A percentile compares a stretch with the other conserved stretches of the same genome.
Conservation (phyloP, 2,888 invertebrate genomes). For the Pterostichus niger region DNA sequence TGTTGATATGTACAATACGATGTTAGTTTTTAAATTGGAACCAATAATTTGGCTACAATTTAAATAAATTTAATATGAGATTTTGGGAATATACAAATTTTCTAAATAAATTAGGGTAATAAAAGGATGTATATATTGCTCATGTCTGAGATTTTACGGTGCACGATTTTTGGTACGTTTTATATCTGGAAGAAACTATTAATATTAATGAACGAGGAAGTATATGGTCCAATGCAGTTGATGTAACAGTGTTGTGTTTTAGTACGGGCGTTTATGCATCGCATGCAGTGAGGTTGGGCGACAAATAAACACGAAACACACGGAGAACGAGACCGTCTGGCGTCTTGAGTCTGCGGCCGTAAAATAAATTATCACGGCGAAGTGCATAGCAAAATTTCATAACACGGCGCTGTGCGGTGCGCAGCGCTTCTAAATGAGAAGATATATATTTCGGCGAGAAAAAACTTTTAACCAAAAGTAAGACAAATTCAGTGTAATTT, state of each 20-base stretch:
- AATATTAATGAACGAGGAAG: conserved; percentile 43
- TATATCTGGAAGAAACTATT: conserved; percentile 23
- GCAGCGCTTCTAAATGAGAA: conserved; percentile 64
- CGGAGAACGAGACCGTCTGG: conserved; percentile 39
- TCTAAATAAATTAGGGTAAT: not conserved
- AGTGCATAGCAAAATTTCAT: conserved; percentile 48
- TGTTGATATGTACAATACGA: no score
- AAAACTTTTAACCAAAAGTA: conserved; percentile 68
- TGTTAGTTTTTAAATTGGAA: no score
- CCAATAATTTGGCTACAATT: not conserved
- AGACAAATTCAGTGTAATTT: conserved; percentile 67
- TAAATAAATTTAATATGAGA: not conserved
- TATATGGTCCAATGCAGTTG: conserved; percentile 32
- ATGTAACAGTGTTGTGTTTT: conserved; percentile 51
- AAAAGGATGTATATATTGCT: conserved; percentile 30
- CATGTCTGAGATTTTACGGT: conserved; percentile 37
- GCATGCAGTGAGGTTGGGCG: conserved; percentile 26
- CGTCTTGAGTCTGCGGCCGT: conserved; percentile 56
- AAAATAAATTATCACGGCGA: conserved; percentile 63
- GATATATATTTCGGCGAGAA: conserved; percentile 67
- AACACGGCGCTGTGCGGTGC: conserved; percentile 22
- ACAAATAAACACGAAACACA: conserved; percentile 50
- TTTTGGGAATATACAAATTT: not conserved
- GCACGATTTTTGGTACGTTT: not conserved
- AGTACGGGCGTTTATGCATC: conserved; percentile 35